Percentiles rank a stretch among this genome's conserved stretches.
These are phyloP conservation scores for Caenorhabditis wallacei DNA, from an alignment of 2,888 invertebrate genomes.

Conservation along the genomic window DNA sequence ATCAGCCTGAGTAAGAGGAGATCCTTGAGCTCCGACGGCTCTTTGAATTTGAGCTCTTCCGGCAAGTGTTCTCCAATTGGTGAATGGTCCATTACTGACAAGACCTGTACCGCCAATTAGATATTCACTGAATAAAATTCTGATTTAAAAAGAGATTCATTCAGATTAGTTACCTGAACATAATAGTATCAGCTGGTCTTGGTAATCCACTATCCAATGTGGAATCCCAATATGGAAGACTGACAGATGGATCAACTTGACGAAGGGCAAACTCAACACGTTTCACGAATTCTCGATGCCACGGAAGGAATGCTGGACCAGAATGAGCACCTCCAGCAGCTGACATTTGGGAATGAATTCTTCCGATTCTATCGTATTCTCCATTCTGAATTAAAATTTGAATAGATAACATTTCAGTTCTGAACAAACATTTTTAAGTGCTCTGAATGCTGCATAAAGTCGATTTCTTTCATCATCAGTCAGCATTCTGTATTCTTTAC, in stretches of 20 bases:
- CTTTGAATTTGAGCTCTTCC: slow-evolving; percentile 69
- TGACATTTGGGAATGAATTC: slow-evolving; percentile 76
- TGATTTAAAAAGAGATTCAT: neutral
- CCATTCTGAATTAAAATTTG: slow-evolving; percentile 56
- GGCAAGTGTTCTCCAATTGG: slow-evolving; percentile 74
- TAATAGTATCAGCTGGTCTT: slow-evolving; percentile 72
- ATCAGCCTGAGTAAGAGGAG: slow-evolving; percentile 69
- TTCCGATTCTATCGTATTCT: slow-evolving; percentile 71
- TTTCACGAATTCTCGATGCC: slow-evolving; percentile 79
- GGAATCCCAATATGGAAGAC: slow-evolving; percentile 76
- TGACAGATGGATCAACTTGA: slow-evolving; percentile 73
- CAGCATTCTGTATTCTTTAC: slow-evolving; percentile 80
- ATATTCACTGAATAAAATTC: slow-evolving; percentile 48
- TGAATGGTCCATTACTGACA: slow-evolving; percentile 75
- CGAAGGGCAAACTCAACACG: slow-evolving; percentile 76
- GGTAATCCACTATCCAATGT: slow-evolving; percentile 71
- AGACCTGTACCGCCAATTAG: slow-evolving; percentile 58
- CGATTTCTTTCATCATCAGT: slow-evolving; percentile 80
- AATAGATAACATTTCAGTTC: neutral
- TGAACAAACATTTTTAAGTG: slow-evolving; percentile 63
- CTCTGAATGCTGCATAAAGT: slow-evolving; percentile 64
- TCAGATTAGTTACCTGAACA: slow-evolving; percentile 68
- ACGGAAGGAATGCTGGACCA: slow-evolving; percentile 80
- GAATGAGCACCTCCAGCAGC: slow-evolving; percentile 79
- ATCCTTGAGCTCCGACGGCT: slow-evolving; percentile 74